Conservation (phyloP, 2,797 vertebrate species). For the Delichon dasypus region DNA sequence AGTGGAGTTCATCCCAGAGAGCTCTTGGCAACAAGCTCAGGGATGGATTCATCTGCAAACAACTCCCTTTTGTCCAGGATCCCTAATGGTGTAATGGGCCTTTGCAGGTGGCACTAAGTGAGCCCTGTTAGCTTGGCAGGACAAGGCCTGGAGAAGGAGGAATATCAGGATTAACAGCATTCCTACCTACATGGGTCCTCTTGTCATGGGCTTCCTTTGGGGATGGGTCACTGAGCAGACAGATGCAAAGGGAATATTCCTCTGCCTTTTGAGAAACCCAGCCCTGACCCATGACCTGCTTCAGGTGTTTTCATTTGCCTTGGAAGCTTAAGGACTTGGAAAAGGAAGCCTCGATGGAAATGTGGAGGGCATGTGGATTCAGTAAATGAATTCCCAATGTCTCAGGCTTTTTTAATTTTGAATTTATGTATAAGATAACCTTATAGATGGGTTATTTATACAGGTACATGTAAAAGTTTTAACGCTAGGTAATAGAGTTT, state of each 20-base stretch:
- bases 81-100: neutral
- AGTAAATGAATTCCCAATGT: neutral
- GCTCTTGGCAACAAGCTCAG: neutral
- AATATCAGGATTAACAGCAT: neutral
- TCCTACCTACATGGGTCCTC: neutral
- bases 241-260: neutral
- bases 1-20: slow-evolving; percentile 9
- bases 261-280: neutral
- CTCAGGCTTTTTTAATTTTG: neutral
- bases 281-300: neutral
- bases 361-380: neutral
- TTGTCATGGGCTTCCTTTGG: neutral
- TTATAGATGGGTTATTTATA: neutral
- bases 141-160: neutral
- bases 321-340: neutral
- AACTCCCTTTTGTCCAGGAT: neutral
- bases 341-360: neutral
- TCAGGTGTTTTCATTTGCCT: neutral
- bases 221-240: neutral
- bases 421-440: neutral
- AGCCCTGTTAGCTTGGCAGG: neutral
- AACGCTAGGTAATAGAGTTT: neutral
- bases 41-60: slow-evolving; percentile 17
- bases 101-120: neutral
- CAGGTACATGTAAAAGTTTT: neutral